Conservation (phyloP, 2,888 invertebrate genomes). For the Eilema caniola region DNA sequence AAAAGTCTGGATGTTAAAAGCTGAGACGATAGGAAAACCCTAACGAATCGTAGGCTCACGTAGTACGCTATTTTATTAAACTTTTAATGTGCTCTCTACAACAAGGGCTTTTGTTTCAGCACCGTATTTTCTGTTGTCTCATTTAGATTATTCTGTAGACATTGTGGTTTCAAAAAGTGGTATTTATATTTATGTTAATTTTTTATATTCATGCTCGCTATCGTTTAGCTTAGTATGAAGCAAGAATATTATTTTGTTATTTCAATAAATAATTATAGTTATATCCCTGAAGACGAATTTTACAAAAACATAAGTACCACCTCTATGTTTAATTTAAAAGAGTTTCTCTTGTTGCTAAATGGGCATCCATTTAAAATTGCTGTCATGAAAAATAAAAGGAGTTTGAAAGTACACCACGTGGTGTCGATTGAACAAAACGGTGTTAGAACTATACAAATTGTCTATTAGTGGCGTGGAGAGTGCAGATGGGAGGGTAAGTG, state of each 20-base stretch:
- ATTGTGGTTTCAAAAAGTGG: constrained; percentile 44
- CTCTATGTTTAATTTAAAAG: neutral
- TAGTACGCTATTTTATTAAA: constrained; percentile 65
- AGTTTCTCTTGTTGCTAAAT: neutral
- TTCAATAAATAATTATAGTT: neutral
- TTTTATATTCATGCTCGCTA: constrained; percentile 19
- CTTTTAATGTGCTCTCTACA: constrained; percentile 56
- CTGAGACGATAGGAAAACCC: constrained; percentile 64
- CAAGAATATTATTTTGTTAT: no score
- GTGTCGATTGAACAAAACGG: constrained; percentile 59
- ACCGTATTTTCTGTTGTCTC: constrained; percentile 59
- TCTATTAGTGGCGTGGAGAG: constrained; percentile 73
- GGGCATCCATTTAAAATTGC: constrained; percentile 23
- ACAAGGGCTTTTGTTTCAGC: constrained; percentile 65
- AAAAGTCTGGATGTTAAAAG: constrained; percentile 72
- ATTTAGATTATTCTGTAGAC: constrained; percentile 55
- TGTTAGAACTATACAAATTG: constrained; percentile 79
- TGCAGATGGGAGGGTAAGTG: constrained; percentile 75
- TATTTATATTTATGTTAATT: constrained; percentile 18
- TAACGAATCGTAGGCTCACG: constrained; percentile 62
- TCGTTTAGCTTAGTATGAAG: neutral
- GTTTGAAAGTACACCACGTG: constrained; percentile 41
- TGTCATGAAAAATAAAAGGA: constrained; percentile 38
- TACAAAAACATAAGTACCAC: no score
- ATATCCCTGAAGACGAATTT: neutral